Base-by-base conservation (phyloP, 2,888 invertebrate genomes). In the Graphium colonna region DNA sequence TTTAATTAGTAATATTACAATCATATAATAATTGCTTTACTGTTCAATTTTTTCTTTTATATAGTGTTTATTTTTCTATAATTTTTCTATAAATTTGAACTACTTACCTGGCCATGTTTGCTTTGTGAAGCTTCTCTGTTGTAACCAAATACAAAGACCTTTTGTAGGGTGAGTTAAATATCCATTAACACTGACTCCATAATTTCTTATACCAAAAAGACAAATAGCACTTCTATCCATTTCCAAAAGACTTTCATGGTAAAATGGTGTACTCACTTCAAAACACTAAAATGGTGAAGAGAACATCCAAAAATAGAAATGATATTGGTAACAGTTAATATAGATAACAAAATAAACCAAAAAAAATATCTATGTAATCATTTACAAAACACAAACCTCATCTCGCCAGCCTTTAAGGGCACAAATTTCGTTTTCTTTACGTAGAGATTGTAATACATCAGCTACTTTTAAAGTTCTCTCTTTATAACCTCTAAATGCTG, bases 201-300 rank as follows among this genome's bases (percentile, higher is more conserved):
- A 98, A 80, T 96, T 96, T 64, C 96, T 93, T 65, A 97, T 95
- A 48, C 98, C 98, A 90, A 98, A 97, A 50, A 98, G 83, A 91
- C 97, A 96, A 57, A 97, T 95, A 54, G 97, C 98, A 55, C 97
- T 96, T 61, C 98, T 92, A 78, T 98, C 98, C 95, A 98, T 96
- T 77, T 95, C 94, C 66, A 92, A 72, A 21, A 92, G 74, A 60
- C 87, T 90, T 62, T 90, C 91, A 67, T 91, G 85, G 61, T 75
- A 81, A 56, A 90, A 90, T 55, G 90, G 88, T 57, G 94, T 92
- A 73, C 95, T 94, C n/a, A 98, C 96, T 82, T 96, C 96, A 79
- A 95, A 97, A 84, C 95, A 96, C 94, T 95, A 75, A 17, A 47
- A 46, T 1, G n/a, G n/a, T n/a, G n/a, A n/a, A n/a, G n/a, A n/a